Evolutionary conservation across 2,888 invertebrate genomes (phyloP).

Genomic region (Marasmarcha lunaedactyla): DNA sequence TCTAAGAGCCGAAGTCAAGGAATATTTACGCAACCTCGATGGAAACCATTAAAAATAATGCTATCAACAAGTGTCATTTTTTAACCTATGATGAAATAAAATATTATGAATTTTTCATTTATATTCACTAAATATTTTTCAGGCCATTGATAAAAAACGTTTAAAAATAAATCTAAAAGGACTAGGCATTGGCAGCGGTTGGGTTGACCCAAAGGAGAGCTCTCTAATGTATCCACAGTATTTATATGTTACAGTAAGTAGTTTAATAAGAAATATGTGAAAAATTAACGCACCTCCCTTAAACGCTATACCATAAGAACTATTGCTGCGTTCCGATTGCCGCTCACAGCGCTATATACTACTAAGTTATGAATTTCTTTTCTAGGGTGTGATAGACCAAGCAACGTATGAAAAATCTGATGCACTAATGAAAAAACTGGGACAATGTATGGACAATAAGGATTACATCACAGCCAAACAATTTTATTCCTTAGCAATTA

Average conservation of each 20-base stretch:
- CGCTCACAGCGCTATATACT: no score
- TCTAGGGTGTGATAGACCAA: conserved; percentile 46
- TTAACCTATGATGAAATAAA: no score
- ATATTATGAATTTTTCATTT: no score
- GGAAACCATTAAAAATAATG: no score
- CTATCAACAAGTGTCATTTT: no score
- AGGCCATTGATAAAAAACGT: conserved; percentile 47
- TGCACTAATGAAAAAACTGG: conserved; percentile 28
- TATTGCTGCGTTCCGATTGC: no score
- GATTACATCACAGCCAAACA: conserved; percentile 26
- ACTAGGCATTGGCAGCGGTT: conserved; percentile 55
- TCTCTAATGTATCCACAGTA: conserved; percentile 36
- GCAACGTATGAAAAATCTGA: conserved; percentile 28
- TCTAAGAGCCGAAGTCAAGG: no score
- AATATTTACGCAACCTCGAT: no score
- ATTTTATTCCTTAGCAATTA: conserved; percentile 28
- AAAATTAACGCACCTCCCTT: neutral
- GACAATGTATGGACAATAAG: conserved; percentile 28
- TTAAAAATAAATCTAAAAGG: conserved; percentile 55
- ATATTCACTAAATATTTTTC: no score
- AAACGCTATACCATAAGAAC: no score
- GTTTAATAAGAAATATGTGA: no score
- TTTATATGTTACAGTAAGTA: conserved; percentile 40
- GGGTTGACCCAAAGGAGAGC: conserved; percentile 54
- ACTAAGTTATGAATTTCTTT: no score